Conservation (phyloP, 2,888 invertebrate species). For the Caenorhabditis wallacei region DNA sequence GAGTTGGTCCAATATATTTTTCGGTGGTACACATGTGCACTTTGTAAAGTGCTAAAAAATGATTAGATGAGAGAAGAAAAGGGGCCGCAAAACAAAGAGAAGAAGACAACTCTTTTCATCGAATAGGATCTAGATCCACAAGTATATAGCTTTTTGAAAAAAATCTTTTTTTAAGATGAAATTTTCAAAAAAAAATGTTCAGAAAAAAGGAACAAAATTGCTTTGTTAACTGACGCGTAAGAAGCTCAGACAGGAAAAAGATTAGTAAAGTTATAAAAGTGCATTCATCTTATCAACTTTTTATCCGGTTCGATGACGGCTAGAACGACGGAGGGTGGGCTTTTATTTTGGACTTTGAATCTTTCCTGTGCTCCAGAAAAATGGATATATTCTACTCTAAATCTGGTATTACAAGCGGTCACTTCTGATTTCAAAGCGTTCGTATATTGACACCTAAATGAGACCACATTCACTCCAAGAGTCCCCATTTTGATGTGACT, state of each 20-base stretch:
- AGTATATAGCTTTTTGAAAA: not conserved
- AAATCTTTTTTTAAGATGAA: too few relatives aligned
- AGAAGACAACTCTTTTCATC: slow-evolving; percentile 29
- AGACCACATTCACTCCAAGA: too few relatives aligned
- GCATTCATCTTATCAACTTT: slow-evolving; percentile 29
- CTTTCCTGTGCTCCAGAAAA: not conserved
- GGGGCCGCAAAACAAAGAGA: not conserved
- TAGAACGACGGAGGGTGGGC: not conserved
- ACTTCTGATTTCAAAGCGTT: slow-evolving; percentile 29
- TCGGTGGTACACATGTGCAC: slow-evolving; percentile 43
- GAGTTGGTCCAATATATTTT: slow-evolving; percentile 9
- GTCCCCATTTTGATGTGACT: not conserved
- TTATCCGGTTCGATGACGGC: slow-evolving; percentile 43
- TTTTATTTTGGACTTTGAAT: not conserved
- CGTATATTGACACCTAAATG: slow-evolving; percentile 7
- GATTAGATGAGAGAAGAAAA: slow-evolving; percentile 32
- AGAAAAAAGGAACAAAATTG: not conserved
- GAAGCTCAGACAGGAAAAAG: slow-evolving; percentile 12
- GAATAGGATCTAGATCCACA: slow-evolving; percentile 30
- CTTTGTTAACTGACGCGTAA: not conserved
- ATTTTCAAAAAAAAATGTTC: not conserved
- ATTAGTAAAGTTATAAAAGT: slow-evolving; percentile 45
- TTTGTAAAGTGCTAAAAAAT: slow-evolving; percentile 61
- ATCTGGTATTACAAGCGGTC: not conserved
- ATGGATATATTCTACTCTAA: not conserved